Base-by-base conservation (phyloP, 2,797 vertebrate genomes). In the Natrix natrix region DNA sequence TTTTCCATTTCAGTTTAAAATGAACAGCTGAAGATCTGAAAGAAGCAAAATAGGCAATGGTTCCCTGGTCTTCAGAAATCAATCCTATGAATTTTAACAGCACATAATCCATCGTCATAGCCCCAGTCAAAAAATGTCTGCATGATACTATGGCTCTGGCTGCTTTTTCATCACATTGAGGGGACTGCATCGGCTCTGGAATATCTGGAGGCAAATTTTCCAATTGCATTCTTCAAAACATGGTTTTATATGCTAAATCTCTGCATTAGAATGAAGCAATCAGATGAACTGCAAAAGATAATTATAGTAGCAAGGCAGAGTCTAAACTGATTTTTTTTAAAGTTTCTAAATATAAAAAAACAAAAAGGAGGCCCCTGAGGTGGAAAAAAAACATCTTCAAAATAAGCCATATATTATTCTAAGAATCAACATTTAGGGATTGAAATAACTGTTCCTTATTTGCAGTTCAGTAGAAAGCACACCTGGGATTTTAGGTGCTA, bases 11-110 rank as follows among this genome's bases (percentile, higher is more conserved):
- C 66, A 87, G 88, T 94, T 94, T 57, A 56, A 48, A 26, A 87
- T 94, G 13, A 6, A 63, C n/a, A 37, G 61, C 5, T 87, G 90
- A 52, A 89, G 92, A 95, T 12, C 8, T 59, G 56, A 22, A 74
- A 54, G 16, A 28, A 95, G 26, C 83, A 28, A 93, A 88, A 6
- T 78, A 22, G 14, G 86, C 2, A 61, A 37, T 56, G n/a, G 92
- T 69, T 57, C 13, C 17, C 43, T 56, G 63, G 16, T 52, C 86
- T 59, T 86, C n/a, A 26, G 56, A 91, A 91, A 57, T 86, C 63
- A 87, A 83, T 60, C 43, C 48, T 22, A 32, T 89, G 87, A 28
- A 24, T 60, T 60, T 59, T 28, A 89, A 48, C 8, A 56, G 6
- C 66, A 48, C 8, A 24, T 32, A 56, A 22, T 78, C 59, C 43